phyloP scores from a whole-genome alignment of 2,113 vertebrate species.

The Paramormyrops kingsleyae region DNA sequence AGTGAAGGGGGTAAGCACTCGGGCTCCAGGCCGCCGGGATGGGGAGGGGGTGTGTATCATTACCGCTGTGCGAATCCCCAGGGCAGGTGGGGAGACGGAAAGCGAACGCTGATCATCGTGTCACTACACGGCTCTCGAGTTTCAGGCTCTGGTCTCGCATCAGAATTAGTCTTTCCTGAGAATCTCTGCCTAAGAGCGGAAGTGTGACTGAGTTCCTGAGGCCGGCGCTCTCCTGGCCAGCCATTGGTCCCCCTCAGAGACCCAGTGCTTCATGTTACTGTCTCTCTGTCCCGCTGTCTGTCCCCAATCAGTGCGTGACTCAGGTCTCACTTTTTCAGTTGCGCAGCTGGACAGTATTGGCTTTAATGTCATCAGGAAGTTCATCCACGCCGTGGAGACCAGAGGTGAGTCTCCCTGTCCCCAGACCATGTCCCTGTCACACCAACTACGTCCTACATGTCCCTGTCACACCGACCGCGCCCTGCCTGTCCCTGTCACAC shows the following conservation, averaged over 20 bases:
- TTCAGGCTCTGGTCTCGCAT: not conserved
- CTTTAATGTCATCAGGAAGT: constrained; percentile 92
- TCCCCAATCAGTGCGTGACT: constrained; percentile 2
- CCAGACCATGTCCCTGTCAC: not conserved
- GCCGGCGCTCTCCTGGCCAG: not conserved
- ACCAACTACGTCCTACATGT: not conserved
- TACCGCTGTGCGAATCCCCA: not conserved
- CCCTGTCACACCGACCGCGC: not conserved
- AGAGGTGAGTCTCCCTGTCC: constrained; percentile 66
- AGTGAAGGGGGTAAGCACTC: constrained; percentile 87
- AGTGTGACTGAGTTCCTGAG: not conserved
- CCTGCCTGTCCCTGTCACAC: too few species aligned
- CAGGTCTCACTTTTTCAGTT: constrained; percentile 57
- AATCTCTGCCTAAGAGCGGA: not conserved
- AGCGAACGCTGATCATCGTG: not conserved
- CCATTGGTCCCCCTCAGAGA: not conserved
- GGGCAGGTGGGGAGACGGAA: not conserved
- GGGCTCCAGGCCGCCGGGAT: not conserved
- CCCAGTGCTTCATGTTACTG: not conserved
- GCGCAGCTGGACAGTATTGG: constrained; percentile 87
- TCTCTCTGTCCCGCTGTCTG: not conserved
- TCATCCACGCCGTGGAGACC: constrained; percentile 89
- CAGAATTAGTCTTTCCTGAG: not conserved
- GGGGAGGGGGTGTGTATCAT: not conserved
- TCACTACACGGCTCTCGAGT: not conserved